Percentiles rank a stretch among this genome's conserved stretches.
phyloP scores from a whole-genome alignment of 2,888 invertebrate species.

The Phytoseiulus persimilis region DNA sequence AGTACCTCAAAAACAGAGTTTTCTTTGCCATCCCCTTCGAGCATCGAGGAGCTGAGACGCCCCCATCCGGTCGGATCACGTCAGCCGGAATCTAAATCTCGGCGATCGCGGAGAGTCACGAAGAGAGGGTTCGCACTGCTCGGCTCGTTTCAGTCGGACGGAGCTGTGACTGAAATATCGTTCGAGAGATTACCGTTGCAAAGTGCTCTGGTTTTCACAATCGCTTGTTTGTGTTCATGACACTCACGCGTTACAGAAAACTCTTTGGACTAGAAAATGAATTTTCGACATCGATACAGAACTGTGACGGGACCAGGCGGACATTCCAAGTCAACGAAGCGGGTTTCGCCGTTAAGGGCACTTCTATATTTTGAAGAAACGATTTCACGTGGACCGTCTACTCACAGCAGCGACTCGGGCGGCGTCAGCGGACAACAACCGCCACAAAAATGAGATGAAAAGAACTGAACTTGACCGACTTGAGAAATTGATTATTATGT shows the following conservation, averaged over 20 bases:
- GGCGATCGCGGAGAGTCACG: too few species aligned
- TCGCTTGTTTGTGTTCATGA: not conserved
- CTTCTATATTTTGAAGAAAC: not conserved
- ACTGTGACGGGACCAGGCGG: not conserved
- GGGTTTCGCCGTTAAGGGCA: not conserved
- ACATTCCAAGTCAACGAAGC: not conserved
- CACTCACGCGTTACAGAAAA: constrained; percentile 5
- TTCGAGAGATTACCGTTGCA: not conserved
- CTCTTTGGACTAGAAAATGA: not conserved
- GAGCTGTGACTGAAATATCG: not conserved
- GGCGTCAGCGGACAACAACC: not conserved
- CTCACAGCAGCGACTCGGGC: not conserved
- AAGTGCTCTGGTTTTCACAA: not conserved
- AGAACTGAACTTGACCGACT: not conserved
- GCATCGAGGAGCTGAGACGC: too few species aligned
- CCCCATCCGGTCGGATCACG: too few species aligned
- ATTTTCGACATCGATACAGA: not conserved
- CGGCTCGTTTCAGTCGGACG: not conserved
- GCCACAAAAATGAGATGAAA: not conserved
- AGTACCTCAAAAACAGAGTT: not conserved
- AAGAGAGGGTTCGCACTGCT: not conserved
- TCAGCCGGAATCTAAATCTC: too few species aligned
- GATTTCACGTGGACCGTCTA: not conserved
- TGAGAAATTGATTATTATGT: not conserved
- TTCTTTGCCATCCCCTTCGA: not conserved